These are phyloP conservation scores for Mirounga angustirostris DNA, from an alignment of 2,113 vertebrate genomes.

Conservation along the genomic window DNA sequence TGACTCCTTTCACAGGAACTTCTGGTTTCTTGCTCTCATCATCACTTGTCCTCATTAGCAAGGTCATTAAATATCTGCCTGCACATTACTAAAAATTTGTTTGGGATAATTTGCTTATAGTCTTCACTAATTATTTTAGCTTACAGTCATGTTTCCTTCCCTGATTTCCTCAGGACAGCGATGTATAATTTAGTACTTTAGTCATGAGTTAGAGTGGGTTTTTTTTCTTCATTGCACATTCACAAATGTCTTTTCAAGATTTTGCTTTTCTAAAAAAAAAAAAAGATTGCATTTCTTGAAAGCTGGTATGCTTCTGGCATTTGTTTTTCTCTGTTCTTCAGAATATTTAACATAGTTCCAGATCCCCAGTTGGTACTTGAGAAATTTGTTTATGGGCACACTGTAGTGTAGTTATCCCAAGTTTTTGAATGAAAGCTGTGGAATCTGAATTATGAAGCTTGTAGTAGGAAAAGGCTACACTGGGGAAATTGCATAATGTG, in stretches of 20 bases:
- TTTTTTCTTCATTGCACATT: neutral
- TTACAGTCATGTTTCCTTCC: neutral
- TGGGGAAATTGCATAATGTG: neutral
- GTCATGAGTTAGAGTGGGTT: neutral
- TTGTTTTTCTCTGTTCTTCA: neutral
- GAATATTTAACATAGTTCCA: neutral
- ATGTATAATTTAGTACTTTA: neutral
- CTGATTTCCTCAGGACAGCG: neutral
- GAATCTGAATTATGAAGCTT: slow-evolving; percentile 11
- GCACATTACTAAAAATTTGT: neutral
- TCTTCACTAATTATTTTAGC: neutral
- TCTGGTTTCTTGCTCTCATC: neutral
- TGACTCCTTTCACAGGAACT: neutral
- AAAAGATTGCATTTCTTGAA: slow-evolving; percentile 18
- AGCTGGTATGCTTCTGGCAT: neutral
- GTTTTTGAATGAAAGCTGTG: neutral
- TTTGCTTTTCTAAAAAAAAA: neutral
- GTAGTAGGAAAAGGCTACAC: neutral
- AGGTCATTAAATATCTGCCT: neutral
- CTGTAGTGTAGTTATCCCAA: neutral
- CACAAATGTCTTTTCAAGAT: neutral
- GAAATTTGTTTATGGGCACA: neutral
- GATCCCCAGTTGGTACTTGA: neutral
- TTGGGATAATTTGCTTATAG: neutral
- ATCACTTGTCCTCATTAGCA: neutral